These are phyloP conservation scores for Streptopelia turtur DNA, from an alignment of 2,797 vertebrate genomes.

Conservation along the genomic window DNA sequence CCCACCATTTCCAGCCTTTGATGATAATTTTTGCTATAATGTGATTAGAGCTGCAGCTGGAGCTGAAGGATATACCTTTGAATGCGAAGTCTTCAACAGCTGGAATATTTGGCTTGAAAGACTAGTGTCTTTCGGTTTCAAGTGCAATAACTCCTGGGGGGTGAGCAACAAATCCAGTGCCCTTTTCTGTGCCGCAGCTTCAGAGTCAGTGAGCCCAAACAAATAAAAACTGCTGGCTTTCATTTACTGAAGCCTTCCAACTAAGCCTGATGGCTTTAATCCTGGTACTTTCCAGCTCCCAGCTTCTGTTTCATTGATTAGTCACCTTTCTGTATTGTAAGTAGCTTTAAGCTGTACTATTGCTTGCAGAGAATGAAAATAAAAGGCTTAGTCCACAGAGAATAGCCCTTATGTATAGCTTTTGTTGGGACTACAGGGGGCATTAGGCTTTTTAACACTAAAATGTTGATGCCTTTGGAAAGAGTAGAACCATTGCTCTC, in stretches of 20 bases:
- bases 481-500: neutral
- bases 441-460: neutral
- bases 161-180: neutral
- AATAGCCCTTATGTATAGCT: neutral
- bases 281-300: neutral
- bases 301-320: conserved; percentile 17
- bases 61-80: neutral
- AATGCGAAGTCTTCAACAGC: neutral
- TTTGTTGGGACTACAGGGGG: neutral
- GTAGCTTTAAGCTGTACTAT: neutral
- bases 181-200: neutral
- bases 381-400: neutral
- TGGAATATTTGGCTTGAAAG: neutral
- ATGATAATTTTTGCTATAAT: neutral
- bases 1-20: neutral
- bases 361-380: neutral
- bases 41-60: neutral
- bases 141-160: neutral
- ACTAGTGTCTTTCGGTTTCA: neutral
- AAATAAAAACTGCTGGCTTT: neutral
- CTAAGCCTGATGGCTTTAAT: neutral
- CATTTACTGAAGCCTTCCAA: neutral
- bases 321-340: neutral
- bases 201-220: neutral
- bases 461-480: neutral